Base-by-base conservation (phyloP, 2,888 invertebrate species). In the Limnephilus marmoratus region DNA sequence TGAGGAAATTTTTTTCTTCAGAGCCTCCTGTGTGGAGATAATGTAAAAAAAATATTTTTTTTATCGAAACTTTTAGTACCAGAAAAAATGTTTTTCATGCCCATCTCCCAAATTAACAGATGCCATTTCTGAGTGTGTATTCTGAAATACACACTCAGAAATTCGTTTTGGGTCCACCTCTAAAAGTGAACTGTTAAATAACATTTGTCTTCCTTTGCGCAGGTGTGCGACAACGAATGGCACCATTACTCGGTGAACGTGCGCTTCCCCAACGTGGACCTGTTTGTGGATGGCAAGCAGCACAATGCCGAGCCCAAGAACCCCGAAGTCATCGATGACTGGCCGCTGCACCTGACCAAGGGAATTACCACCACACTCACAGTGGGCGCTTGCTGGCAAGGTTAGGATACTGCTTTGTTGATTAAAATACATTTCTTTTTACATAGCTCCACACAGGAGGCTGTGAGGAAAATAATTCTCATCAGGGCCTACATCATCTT, bases 381-480 rank as follows among this genome's bases (percentile, higher is more conserved):
- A 0, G 98, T 99, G 0, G 99, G 99, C 2, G 99, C 99, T 45
- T 99, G 99, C 96, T 99, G 99, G 98, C 99, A 99, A 96, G 98
- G 98, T 97, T 95, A 18, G 82, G 29, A 29, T 31, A 2, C 13
- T 82, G 3, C 31, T 15, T 34, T 34, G 18, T 13, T 68, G 68
- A 68, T 9, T 81, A 12, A 12, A 45, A 45, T 45, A 45, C 12
- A 9, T 41, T 41, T 41, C 0, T 41, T 41, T 7, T 41, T 37
- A 37, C 37, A 5, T 37, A 37, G 37, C 5, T 37, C 3, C 37
- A 37, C 37, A 5, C 37, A 37, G 37, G 37, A 37, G 37, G 37
- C 37, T 3, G 5, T 37, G 37, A 4, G 37, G 37, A 41, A 41
- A 41, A 41, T 41, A 41, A 41, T 41, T 41, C 41, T 41, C 41